Conservation (phyloP, 2,797 vertebrate species). For the Luscinia luscinia region DNA sequence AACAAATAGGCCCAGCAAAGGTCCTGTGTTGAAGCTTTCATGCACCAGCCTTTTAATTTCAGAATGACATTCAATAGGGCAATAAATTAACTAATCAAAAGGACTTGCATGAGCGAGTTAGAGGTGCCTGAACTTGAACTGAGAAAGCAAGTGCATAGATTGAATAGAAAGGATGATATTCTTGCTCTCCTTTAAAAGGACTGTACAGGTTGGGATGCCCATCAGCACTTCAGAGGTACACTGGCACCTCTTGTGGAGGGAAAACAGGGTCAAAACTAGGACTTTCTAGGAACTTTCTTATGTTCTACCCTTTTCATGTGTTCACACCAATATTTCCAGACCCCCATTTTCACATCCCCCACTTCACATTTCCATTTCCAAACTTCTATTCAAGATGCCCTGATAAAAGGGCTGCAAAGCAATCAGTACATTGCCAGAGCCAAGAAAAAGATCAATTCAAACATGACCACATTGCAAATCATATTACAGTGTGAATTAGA, state of each 20-base stretch:
- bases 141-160: background rate
- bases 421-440: background rate
- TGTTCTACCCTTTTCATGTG: background rate
- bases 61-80: constrained; percentile 34
- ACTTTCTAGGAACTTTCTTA: background rate
- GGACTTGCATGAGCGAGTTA: background rate
- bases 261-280: background rate
- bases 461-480: background rate
- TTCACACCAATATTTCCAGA: background rate
- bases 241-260: background rate
- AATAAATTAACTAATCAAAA: constrained; percentile 44
- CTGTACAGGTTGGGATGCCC: background rate
- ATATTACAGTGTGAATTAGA: background rate
- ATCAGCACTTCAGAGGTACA: background rate
- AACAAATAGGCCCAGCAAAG: constrained; percentile 18
- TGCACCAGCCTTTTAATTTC: constrained; percentile 44
- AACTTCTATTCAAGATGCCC: background rate
- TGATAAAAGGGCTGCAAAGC: background rate
- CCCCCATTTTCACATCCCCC: background rate
- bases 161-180: background rate
- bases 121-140: constrained; percentile 25
- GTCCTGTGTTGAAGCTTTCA: background rate
- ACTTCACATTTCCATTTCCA: background rate
- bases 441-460: background rate
- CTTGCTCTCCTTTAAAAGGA: background rate